These are phyloP conservation scores for Platyscapa corneri DNA, from an alignment of 1,140 invertebrate species.

Conservation along the genomic window DNA sequence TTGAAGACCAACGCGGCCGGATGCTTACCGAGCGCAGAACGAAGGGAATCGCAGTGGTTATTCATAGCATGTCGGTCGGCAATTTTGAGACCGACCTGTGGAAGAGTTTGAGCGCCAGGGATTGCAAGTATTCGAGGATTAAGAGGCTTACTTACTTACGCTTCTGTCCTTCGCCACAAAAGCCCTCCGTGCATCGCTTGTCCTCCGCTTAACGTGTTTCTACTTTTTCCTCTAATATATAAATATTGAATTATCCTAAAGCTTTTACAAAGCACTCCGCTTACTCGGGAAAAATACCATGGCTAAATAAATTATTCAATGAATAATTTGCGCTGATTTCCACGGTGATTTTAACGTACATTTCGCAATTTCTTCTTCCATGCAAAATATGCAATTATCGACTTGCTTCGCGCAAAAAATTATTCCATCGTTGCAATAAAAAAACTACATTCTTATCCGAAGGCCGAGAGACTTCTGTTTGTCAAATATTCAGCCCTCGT, in stretches of 20 bases:
- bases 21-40: not conserved
- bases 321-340: too few relatives aligned
- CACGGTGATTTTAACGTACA: too few relatives aligned
- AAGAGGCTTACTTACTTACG: slow-evolving; percentile 9
- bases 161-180: not conserved
- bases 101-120: not conserved
- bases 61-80: not conserved
- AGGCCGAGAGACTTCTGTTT: too few relatives aligned
- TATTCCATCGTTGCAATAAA: too few relatives aligned
- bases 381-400: too few relatives aligned
- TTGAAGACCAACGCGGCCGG: not conserved
- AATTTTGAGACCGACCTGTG: slow-evolving; percentile 11
- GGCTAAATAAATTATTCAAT: not conserved
- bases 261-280: not conserved
- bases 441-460: too few relatives aligned
- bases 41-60: slow-evolving; percentile 5
- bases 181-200: not conserved
- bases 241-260: not conserved
- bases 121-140: not conserved
- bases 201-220: not conserved
- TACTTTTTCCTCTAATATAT: not conserved
- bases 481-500: not conserved
- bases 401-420: too few relatives aligned
- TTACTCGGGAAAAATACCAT: not conserved
- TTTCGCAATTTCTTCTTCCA: too few relatives aligned